Evolutionary conservation across 2,113 vertebrate species (phyloP).

Genomic region (Pipa parva): DNA sequence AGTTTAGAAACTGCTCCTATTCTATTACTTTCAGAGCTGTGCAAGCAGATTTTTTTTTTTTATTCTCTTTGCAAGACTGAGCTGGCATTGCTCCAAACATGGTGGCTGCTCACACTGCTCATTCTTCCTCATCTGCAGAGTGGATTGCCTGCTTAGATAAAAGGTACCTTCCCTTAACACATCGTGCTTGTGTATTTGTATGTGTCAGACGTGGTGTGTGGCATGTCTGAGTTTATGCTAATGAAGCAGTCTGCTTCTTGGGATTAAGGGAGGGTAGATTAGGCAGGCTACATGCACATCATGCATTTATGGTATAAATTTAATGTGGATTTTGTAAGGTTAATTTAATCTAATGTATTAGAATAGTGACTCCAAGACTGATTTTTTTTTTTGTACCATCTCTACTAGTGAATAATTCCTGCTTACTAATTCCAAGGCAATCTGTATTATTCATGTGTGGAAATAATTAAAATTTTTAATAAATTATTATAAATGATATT

Average conservation of each 20-base stretch:
- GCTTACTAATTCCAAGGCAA: slow-evolving; percentile 11
- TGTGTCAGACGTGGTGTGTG: background rate
- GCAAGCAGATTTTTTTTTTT: background rate
- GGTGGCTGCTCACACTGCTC: slow-evolving; percentile 84
- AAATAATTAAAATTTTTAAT: slow-evolving; percentile 18
- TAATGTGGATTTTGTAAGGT: too few species aligned
- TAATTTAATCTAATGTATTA: too few species aligned
- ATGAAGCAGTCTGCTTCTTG: background rate
- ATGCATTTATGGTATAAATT: too few species aligned
- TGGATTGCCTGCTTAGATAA: slow-evolving; percentile 94
- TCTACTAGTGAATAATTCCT: background rate
- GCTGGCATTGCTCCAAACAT: slow-evolving; percentile 65
- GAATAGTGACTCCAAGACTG: too few species aligned
- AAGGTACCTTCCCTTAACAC: slow-evolving; percentile 65
- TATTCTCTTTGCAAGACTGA: slow-evolving; percentile 15
- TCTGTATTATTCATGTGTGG: background rate
- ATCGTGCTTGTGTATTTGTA: background rate
- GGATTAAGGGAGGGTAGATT: background rate
- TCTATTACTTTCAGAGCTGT: background rate
- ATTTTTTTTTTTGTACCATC: too few species aligned
- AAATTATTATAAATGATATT: slow-evolving; percentile 8
- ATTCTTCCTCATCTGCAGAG: slow-evolving; percentile 79
- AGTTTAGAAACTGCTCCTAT: slow-evolving; percentile 1
- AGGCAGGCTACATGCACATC: background rate
- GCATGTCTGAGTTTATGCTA: slow-evolving; percentile 10